Evolutionary conservation across 1,140 invertebrate species (phyloP).

Genomic region (Trachymyrmex cornetzi): DNA sequence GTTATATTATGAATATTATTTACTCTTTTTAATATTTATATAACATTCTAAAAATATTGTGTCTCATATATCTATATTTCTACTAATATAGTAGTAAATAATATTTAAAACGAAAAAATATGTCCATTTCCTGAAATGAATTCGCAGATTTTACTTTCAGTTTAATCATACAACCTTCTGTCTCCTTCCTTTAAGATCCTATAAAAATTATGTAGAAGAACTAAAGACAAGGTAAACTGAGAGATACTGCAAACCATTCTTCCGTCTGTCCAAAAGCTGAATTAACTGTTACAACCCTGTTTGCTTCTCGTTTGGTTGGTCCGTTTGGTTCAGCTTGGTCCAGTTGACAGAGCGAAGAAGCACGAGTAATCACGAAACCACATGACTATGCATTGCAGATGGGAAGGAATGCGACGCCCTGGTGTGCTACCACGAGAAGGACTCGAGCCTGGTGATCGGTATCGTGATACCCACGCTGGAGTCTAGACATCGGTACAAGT

Average conservation of each 20-base stretch:
- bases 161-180: no score
- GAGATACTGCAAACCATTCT: background rate
- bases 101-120: no score
- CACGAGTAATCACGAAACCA: constrained; percentile 23
- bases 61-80: no score
- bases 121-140: no score
- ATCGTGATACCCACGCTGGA: constrained; percentile 84
- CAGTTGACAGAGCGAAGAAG: no score
- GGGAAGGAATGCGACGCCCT: constrained; percentile 85
- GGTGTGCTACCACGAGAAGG: constrained; percentile 86
- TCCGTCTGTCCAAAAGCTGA: background rate
- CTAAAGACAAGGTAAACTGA: background rate
- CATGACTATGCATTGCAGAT: constrained; percentile 79
- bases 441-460: constrained; percentile 82
- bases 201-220: background rate
- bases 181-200: background rate
- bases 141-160: no score
- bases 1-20: no score
- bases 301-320: background rate
- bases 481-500: constrained; percentile 84
- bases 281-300: background rate
- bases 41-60: no score
- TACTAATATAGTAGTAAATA: no score
- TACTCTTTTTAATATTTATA: no score
- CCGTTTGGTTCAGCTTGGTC: background rate